Base-by-base conservation (phyloP, 2,797 vertebrate genomes). In the Selene dorsalis region DNA sequence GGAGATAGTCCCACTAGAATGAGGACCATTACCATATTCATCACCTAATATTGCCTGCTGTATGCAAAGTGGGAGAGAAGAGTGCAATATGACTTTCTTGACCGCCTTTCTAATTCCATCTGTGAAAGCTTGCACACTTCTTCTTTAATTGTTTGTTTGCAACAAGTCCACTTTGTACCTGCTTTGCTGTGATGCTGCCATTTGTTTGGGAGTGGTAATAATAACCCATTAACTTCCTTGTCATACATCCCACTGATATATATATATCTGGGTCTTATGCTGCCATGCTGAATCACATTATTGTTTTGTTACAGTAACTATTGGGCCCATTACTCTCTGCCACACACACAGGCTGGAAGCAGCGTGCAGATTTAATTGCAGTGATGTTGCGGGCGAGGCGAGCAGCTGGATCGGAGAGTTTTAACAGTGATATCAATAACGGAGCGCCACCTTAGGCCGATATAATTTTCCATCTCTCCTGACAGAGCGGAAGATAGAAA, bases 301-400 rank as follows among this genome's bases (percentile, higher is more conserved):
- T 80, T 93, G 89, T 91, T 92, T 89, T 89, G 90, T 92, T 93
- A 92, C 92, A 91, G 91, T 93, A 92, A 90, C 92, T 94, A 93
- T 94, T 94, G 93, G 90, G 77, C 76, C 89, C 92, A 94, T 94
- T 94, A 94, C 90, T 95, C 94, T 93, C 90, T 92, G 92, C 90
- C 92, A 92, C 84, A 70, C 81, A 71, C 66, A 79, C 75, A 35
- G 79, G 70, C 80, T 60, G 73, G 59, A 48, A 68, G 80, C 84
- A 18, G 82, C 80, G 57, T 67, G 89, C 26, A 88, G 89, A 93
- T 95, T 92, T 94, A 93, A 95, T 94, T 94, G 92, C 69, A 50
- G 87, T 63, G 77, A 91, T 84, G 93, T 93, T 53, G 80, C 85
- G 79, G 87, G 84, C 87, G 63, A 83, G 85, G 88, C 77, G 88